Evolutionary conservation across 2,113 vertebrate species (phyloP).

Genomic region (Struthidea cinerea): DNA sequence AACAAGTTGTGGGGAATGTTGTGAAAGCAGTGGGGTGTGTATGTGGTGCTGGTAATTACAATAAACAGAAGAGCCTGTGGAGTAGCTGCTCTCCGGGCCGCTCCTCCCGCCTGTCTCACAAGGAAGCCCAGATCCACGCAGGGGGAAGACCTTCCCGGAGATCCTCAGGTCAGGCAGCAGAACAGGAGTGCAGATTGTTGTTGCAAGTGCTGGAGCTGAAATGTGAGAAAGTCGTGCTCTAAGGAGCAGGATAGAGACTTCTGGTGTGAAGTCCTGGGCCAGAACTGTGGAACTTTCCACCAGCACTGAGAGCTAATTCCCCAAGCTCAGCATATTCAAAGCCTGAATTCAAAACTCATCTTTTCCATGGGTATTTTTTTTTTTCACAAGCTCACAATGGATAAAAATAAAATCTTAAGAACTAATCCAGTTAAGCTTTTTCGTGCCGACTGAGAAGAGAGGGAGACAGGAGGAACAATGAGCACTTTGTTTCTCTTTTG

Average conservation of each 20-base stretch:
- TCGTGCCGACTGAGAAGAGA: neutral
- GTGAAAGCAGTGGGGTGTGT: neutral
- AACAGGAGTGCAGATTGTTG: neutral
- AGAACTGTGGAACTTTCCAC: slow-evolving; percentile 55
- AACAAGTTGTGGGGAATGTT: neutral
- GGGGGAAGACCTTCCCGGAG: neutral
- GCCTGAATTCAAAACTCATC: slow-evolving; percentile 46
- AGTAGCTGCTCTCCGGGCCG: neutral
- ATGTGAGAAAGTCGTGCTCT: neutral
- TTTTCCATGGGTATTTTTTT: slow-evolving; percentile 22
- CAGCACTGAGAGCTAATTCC: slow-evolving; percentile 3
- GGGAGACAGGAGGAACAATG: slow-evolving; percentile 6
- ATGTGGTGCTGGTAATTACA: neutral
- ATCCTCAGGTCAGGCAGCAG: neutral
- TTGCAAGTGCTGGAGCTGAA: neutral
- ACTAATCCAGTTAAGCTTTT: slow-evolving; percentile 1
- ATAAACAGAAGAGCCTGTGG: neutral
- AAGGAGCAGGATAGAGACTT: neutral
- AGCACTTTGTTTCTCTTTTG: neutral
- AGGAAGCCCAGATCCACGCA: neutral
- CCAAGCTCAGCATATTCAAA: slow-evolving; percentile 43
- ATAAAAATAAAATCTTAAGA: slow-evolving; percentile 42
- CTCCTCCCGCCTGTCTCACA: neutral
- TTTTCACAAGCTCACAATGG: neutral
- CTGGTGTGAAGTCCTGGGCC: slow-evolving; percentile 3